These are phyloP conservation scores for Diploptera punctata DNA, from an alignment of 2,888 invertebrate species.

Conservation along the genomic window DNA sequence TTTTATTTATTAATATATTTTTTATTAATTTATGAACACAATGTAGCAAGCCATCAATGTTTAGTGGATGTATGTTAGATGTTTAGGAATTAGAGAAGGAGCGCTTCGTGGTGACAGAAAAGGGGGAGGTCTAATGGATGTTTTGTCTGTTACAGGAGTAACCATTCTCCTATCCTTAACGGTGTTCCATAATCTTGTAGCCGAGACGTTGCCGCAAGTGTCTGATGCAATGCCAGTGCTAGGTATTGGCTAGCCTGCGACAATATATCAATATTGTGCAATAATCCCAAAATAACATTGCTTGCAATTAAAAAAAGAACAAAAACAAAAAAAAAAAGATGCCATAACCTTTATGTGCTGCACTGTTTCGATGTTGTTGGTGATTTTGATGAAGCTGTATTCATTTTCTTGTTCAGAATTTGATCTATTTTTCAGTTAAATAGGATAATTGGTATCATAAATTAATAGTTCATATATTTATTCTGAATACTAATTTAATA, in stretches of 20 bases:
- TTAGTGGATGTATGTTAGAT: constrained; percentile 28
- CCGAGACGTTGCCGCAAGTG: constrained; percentile 63
- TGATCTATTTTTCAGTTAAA: too few species aligned
- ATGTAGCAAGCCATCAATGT: constrained; percentile 11
- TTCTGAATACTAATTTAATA: too few species aligned
- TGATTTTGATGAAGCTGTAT: constrained; percentile 10
- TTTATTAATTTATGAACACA: constrained; percentile 9
- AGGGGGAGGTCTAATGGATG: constrained; percentile 41
- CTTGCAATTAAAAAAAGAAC: constrained; percentile 2
- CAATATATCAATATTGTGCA: constrained; percentile 25
- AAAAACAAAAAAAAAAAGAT: too few species aligned
- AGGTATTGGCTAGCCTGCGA: constrained; percentile 51
- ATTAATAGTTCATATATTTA: too few species aligned
- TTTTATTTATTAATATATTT: background rate
- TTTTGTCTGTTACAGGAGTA: constrained; percentile 56
- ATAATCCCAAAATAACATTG: constrained; percentile 23
- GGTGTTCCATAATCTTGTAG: constrained; percentile 63
- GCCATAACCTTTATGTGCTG: constrained; percentile 19
- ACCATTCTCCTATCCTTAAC: constrained; percentile 64
- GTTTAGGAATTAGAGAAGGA: constrained; percentile 19
- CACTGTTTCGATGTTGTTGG: constrained; percentile 25
- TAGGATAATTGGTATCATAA: too few species aligned
- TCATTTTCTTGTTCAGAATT: background rate
- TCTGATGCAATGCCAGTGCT: constrained; percentile 60
- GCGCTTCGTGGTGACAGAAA: background rate